Evolutionary conservation across 2,888 invertebrate species (phyloP).

Genomic region (Nudaria mundana): DNA sequence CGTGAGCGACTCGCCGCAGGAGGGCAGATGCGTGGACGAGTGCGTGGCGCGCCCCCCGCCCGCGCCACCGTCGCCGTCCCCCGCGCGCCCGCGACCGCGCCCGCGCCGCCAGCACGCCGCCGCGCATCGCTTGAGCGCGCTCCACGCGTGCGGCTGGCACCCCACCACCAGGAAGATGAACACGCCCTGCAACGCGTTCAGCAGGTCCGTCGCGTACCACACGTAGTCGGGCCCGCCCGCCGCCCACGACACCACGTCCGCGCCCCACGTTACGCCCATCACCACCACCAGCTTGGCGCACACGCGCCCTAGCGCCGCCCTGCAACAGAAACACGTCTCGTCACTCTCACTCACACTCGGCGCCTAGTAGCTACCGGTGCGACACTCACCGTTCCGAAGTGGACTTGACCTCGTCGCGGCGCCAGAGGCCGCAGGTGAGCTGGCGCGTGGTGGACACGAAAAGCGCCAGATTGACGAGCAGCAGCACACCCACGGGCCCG

Average conservation of each 20-base stretch:
- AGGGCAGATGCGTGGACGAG: slow-evolving; percentile 91
- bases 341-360: too few species aligned
- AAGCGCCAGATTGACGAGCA: slow-evolving; percentile 88
- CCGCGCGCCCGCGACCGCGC: slow-evolving; percentile 41
- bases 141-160: slow-evolving; percentile 90
- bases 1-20: slow-evolving; percentile 88
- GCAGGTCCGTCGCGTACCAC: slow-evolving; percentile 92
- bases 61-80: too few species aligned
- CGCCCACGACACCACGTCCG: slow-evolving; percentile 92
- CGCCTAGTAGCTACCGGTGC: too few species aligned
- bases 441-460: slow-evolving; percentile 91
- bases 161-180: slow-evolving; percentile 94
- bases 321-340: slow-evolving; percentile 20
- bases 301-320: slow-evolving; percentile 90
- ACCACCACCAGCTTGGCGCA: slow-evolving; percentile 91
- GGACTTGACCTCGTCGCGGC: slow-evolving; percentile 92
- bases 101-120: slow-evolving; percentile 79
- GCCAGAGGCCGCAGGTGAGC: slow-evolving; percentile 93
- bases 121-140: slow-evolving; percentile 59
- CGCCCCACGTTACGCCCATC: slow-evolving; percentile 81
- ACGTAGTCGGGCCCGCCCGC: slow-evolving; percentile 89
- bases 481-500: slow-evolving; percentile 90
- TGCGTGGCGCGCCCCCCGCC: slow-evolving; percentile 73
- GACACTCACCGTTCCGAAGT: slow-evolving; percentile 75
- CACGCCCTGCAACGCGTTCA: slow-evolving; percentile 93